Base-by-base conservation (phyloP, 2,113 vertebrate genomes). In the Opisthocomus hoazin region DNA sequence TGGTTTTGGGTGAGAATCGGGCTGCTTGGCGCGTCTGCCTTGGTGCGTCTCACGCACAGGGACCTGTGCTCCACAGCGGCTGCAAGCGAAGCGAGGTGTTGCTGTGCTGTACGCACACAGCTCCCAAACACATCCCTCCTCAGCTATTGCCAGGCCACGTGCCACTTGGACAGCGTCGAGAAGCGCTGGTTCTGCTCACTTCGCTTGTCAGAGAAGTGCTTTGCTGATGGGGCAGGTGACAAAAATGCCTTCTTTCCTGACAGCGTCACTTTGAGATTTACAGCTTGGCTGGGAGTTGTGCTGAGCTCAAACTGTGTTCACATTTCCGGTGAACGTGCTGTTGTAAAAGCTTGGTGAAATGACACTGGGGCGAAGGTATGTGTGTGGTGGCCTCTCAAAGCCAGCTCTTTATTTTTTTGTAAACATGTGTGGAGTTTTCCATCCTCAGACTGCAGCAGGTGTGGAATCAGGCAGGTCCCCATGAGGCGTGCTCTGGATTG, bases 11-110 rank as follows among this genome's bases (percentile, higher is more conserved):
- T 80, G 68, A 80, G 46, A 87, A 73, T 12, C 2, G 1, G 34
- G 54, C 66, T 56, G 64, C 60, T 16, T 4, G 0, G 20, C 24
- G 14, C 60, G 34, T 68, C 32, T 68, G 11, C 3, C 41, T 56
- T 15, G 36, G 12, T 32, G n/a, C 2, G 0, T 46, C 18, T 61
- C 27, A 0, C 15, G 70, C 12, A 4, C 3, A 0, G 15, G 37
- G 46, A 48, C 18, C 15, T 30, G 66, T 63, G 26, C 23, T 39
- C 54, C 41, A 2, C 5, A 11, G 37, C 23, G 46, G 15, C 3
- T 12, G 6, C 32, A 36, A 32, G 48, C 30, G 21, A 11, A 36
- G 30, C 2, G 1, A 18, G 34, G 39, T n/a, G 66, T 83, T 34
- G 21, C 21, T 50, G 23, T 50, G 56, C 61, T 43, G 4, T n/a